phyloP scores from a whole-genome alignment of 1,140 invertebrate species.

The Drosophila malerkotliana region DNA sequence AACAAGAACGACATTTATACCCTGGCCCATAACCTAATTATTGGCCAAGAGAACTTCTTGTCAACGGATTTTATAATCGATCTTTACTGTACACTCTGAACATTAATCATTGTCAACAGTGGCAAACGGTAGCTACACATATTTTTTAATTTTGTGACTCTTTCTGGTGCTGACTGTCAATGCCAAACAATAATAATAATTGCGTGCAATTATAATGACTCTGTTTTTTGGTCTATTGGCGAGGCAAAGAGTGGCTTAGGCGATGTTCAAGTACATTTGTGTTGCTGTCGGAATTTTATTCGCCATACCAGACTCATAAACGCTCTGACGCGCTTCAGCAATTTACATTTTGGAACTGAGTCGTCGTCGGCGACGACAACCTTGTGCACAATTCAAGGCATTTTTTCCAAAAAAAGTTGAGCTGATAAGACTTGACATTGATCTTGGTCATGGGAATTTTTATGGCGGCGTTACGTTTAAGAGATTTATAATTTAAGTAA shows the following conservation, averaged over 20 bases:
- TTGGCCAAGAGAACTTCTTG: background rate
- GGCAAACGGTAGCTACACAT: slow-evolving; percentile 15
- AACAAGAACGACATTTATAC: background rate
- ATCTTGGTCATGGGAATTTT: slow-evolving; percentile 34
- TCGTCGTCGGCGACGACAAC: slow-evolving; percentile 10
- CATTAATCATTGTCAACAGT: slow-evolving; percentile 52
- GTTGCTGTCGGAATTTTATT: slow-evolving; percentile 46
- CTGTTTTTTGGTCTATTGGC: slow-evolving; percentile 53
- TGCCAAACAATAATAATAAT: slow-evolving; percentile 68
- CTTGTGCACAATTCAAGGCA: slow-evolving; percentile 47
- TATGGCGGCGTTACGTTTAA: slow-evolving; percentile 1
- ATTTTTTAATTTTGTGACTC: slow-evolving; percentile 28
- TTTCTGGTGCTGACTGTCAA: slow-evolving; percentile 46
- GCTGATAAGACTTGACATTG: slow-evolving; percentile 58
- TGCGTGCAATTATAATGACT: slow-evolving; percentile 67
- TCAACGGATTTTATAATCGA: background rate
- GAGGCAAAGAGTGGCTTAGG: slow-evolving; percentile 49
- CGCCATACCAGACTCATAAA: slow-evolving; percentile 60
- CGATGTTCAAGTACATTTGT: slow-evolving; percentile 68
- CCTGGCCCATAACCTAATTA: background rate
- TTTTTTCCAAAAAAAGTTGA: slow-evolving; percentile 5
- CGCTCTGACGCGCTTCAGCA: slow-evolving; percentile 72
- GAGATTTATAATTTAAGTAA: background rate
- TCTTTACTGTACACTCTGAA: slow-evolving; percentile 3
- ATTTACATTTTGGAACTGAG: slow-evolving; percentile 59